Evolutionary conservation across 2,888 invertebrate genomes (phyloP), one percentile per base, ranked within the genome.

Genomic region (Drosophila vallismaia): DNA sequence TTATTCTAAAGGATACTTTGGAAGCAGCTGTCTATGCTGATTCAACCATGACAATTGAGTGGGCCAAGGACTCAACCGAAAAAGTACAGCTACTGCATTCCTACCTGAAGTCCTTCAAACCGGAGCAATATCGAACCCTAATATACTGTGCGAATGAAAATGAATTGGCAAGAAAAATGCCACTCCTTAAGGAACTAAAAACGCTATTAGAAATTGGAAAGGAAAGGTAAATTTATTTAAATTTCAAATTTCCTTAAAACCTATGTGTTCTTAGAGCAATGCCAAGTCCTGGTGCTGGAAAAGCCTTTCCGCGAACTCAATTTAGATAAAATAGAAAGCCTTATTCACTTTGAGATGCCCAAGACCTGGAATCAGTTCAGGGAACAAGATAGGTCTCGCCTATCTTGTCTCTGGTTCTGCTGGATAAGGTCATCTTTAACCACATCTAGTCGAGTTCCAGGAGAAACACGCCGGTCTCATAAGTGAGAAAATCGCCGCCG

Each of bases 401-500:
- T 2, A n/a, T 36, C 5, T n/a, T n/a, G 6, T 36, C 36, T 12
- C n/a, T 42, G 9, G 14, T 19, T 8, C 9, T 42, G 14, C 36
- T 36, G n/a, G 5, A 36, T n/a, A 36, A 36, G n/a, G 36, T 12
- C 36, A 36, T 2, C n/a, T 36, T 12, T 36, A 12, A 36, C 36
- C 36, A n/a, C 12, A 36, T 33, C 33, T 33, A 1, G 33, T 33
- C 4, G 33, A 40, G n/a, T 12, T 40, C 40, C 40, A 42, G 42
- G 12, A 42, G 42, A 3, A 12, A 42, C 9, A 42, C 1, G 19
- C 14, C 7, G 42, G n/a, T 36, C 2, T 42, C 7, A 7, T 42
- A 42, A 19, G 42, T 7, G 42, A 14, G 42, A 42, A 14, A 24
- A 45, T 55, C 19, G 36, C 31, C 24, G 9, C 54, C n/a, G n/a